These are phyloP conservation scores for Psittacula echo DNA, from an alignment of 2,797 vertebrate genomes.

Conservation along the genomic window DNA sequence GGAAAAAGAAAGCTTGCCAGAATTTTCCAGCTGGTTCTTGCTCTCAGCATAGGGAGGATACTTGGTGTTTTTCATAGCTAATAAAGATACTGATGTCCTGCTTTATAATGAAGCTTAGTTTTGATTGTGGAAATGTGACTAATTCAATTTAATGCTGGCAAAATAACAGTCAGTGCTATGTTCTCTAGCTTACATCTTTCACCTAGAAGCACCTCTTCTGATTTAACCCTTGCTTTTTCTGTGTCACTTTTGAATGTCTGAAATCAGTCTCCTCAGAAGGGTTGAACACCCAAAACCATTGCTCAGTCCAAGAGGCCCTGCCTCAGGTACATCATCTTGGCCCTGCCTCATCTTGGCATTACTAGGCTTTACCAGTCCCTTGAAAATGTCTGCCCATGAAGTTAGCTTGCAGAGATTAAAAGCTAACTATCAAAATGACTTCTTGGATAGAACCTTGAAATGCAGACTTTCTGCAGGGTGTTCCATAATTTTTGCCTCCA, in stretches of 20 bases:
- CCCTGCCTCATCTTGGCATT: not conserved
- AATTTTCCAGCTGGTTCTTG: constrained; percentile 13
- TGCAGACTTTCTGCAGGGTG: not conserved
- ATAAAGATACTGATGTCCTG: constrained; percentile 26
- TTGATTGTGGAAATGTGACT: not conserved
- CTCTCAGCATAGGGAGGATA: not conserved
- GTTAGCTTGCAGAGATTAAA: not conserved
- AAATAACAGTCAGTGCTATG: not conserved
- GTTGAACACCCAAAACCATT: not conserved
- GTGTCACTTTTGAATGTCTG: not conserved
- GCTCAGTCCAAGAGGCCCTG: not conserved
- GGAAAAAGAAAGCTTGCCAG: not conserved
- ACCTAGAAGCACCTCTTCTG: not conserved
- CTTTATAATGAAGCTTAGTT: constrained; percentile 9
- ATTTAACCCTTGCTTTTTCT: not conserved
- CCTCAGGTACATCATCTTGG: not conserved
- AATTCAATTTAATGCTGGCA: not conserved
- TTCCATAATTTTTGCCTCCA: not conserved
- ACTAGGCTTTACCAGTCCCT: not conserved
- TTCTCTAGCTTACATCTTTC: not conserved
- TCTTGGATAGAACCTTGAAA: not conserved
- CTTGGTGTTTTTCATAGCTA: constrained; percentile 14
- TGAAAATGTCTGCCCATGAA: not conserved
- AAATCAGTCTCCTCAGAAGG: not conserved
- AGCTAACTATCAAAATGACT: not conserved